Evolutionary conservation across 1,140 invertebrate species (phyloP), one percentile per base, ranked within the genome.

Genomic region (Cherax destructor): DNA sequence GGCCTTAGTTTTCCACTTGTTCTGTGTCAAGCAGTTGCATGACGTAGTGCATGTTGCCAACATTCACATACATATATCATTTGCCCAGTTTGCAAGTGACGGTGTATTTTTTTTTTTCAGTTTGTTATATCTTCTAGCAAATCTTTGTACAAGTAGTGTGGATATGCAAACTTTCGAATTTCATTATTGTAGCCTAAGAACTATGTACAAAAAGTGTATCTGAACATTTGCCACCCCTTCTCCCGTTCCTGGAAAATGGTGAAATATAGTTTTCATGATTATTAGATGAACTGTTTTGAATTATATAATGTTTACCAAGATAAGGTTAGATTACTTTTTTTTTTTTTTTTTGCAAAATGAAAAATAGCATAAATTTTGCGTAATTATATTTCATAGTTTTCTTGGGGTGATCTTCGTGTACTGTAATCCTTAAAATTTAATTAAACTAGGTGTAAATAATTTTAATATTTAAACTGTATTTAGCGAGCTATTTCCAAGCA

Each of bases 61-160:
- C 65, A 21, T 18, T n/a, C 65, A 69, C 65, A 69, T 18, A 21
- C 52, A 56, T 69, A 6, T 69, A 21, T 59, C 16, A 69, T 69
- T 69, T 69, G 65, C 65, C 65, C 10, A 21, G 65, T 69, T 69
- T 69, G 16, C 21, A n/a, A 18, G 65, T 69, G 65, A n/a, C 13
- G 18, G 13, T 69, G 16, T 69, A 13, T 56, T 56, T 4, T 13
- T 21, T 56, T 10, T 13, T 21, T 18, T 69, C 13, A 69, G 16
- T 69, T 21, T 69, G 16, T 69, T n/a, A 83, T 56, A 30, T 61
- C 41, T 47, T 59, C n/a, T 83, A 83, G 80, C 56, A 18, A 56
- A 10, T 83, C 52, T 78, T 10, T 50, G 49, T 16, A 41, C 30
- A 41, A 41, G 30, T 56, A 56, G 52, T 56, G 13, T 13, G 52